These are phyloP conservation scores for Eilema griseolum DNA, from an alignment of 2,888 invertebrate species.

Conservation along the genomic window DNA sequence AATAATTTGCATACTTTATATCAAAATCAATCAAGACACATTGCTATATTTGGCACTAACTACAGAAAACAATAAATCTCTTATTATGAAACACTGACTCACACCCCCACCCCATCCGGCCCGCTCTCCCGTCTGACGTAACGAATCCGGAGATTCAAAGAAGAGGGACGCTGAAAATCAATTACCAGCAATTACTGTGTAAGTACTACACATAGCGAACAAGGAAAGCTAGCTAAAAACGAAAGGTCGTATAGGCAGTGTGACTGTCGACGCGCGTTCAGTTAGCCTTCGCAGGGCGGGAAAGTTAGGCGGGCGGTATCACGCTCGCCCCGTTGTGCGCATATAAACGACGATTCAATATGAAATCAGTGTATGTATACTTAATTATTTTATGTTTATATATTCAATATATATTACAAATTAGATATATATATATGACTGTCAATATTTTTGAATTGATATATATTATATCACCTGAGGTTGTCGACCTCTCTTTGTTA, in stretches of 20 bases:
- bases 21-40: too few relatives aligned
- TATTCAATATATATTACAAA: constrained; percentile 1
- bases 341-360: constrained; percentile 40
- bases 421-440: neutral
- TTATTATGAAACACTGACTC: neutral
- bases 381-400: constrained; percentile 17
- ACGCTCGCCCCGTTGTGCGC: constrained; percentile 26
- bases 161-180: constrained; percentile 47
- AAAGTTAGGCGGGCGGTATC: constrained; percentile 57
- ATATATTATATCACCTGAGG: constrained; percentile 20
- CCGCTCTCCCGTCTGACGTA: neutral
- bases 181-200: constrained; percentile 52
- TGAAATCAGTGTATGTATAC: constrained; percentile 46
- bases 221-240: constrained; percentile 33
- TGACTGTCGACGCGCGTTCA: constrained; percentile 40
- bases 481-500: constrained; percentile 62
- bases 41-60: neutral
- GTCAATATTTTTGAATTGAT: constrained; percentile 1
- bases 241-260: constrained; percentile 47
- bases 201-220: constrained; percentile 38
- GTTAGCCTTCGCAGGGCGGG: constrained; percentile 55
- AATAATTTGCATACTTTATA: too few relatives aligned
- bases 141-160: neutral
- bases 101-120: neutral
- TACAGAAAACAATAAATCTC: neutral